Conservation (phyloP, 2,113 vertebrate species). For the Cynopterus brachyotis region DNA sequence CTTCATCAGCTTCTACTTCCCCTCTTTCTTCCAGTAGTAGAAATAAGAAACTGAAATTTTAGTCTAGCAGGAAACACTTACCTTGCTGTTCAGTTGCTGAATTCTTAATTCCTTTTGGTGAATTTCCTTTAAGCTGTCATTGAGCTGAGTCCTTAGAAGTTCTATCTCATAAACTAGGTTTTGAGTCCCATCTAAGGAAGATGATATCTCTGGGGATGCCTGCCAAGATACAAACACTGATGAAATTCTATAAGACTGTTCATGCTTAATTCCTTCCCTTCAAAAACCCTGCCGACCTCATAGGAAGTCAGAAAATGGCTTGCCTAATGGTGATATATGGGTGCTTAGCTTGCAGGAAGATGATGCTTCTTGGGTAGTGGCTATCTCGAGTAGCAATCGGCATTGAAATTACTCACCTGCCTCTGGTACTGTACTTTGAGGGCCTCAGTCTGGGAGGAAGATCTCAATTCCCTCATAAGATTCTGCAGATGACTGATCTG, state of each 20-base stretch:
- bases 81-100: constrained; percentile 87
- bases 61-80: constrained; percentile 58
- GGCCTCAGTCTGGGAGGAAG: constrained; percentile 67
- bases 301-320: not conserved
- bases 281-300: not conserved
- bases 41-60: constrained; percentile 7
- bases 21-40: not conserved
- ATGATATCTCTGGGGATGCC: constrained; percentile 69
- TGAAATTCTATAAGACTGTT: not conserved
- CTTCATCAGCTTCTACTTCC: not conserved
- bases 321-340: not conserved
- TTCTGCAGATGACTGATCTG: constrained; percentile 86
- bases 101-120: constrained; percentile 88
- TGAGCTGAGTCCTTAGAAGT: constrained; percentile 82
- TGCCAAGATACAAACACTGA: constrained; percentile 63
- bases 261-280: not conserved
- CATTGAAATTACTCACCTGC: constrained; percentile 78
- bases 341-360: not conserved
- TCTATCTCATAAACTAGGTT: constrained; percentile 78
- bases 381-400: not conserved
- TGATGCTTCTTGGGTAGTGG: not conserved
- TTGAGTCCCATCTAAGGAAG: constrained; percentile 47
- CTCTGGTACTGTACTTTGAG: constrained; percentile 82
- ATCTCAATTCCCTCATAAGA: constrained; percentile 83
- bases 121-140: constrained; percentile 84